Evolutionary conservation across 2,888 invertebrate genomes (phyloP).

Genomic region (Malthinus seriepunctatus): DNA sequence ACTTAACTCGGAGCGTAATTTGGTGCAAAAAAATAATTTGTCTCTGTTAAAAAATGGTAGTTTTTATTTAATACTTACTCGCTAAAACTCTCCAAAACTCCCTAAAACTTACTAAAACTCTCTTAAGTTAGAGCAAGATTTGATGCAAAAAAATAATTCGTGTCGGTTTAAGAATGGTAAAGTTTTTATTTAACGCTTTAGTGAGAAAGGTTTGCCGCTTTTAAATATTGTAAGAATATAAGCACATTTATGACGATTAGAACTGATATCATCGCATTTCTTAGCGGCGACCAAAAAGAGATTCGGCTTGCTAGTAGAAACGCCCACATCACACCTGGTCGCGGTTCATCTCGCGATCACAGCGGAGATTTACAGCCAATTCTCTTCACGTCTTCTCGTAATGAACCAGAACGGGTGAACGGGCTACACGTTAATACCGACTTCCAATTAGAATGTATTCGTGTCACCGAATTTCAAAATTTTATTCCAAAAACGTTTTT

Average conservation of each 20-base stretch:
- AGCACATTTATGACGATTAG: conserved; percentile 27
- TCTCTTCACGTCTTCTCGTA: conserved; percentile 36
- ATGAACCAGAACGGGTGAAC: conserved; percentile 34
- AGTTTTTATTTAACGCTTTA: neutral
- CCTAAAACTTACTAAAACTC: no score
- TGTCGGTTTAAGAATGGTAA: neutral
- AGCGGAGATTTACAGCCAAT: conserved; percentile 40
- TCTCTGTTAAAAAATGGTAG: neutral
- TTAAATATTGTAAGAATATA: conserved; percentile 9
- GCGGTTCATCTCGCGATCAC: conserved; percentile 39
- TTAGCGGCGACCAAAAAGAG: conserved; percentile 40
- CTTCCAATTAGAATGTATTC: conserved; percentile 20
- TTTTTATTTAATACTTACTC: neutral
- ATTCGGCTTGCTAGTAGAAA: conserved; percentile 38
- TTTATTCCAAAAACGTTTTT: conserved; percentile 20
- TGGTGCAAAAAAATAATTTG: no score
- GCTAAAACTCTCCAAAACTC: no score
- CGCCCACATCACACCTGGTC: conserved; percentile 44
- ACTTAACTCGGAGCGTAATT: no score
- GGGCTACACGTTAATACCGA: conserved; percentile 22
- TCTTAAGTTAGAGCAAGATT: no score
- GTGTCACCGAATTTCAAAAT: conserved; percentile 29
- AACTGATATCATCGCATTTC: conserved; percentile 35
- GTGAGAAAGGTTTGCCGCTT: neutral
- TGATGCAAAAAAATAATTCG: no score